Evolutionary conservation across 2,888 invertebrate genomes (phyloP).

Genomic region (Cephonodes hylas): DNA sequence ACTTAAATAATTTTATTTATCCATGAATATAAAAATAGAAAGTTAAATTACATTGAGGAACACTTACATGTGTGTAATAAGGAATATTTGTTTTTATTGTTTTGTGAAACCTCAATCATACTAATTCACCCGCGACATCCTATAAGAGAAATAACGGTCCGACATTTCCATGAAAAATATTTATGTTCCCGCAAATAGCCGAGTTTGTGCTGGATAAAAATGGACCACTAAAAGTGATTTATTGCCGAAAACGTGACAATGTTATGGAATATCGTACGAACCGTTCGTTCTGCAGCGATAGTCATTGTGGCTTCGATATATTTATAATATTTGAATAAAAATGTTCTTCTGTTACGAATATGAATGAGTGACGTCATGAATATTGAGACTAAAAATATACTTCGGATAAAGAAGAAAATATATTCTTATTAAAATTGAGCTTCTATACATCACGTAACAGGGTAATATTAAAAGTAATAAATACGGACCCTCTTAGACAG

Average conservation of each 20-base stretch:
- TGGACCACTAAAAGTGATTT: neutral
- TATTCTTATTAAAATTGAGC: too few relatives aligned
- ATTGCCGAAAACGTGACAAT: neutral
- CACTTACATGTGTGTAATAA: too few relatives aligned
- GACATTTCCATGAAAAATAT: neutral
- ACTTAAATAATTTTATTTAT: too few relatives aligned
- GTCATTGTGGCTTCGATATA: neutral
- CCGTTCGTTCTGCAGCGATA: slow-evolving; percentile 26
- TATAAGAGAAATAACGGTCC: neutral
- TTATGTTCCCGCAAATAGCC: neutral
- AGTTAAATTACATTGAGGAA: too few relatives aligned
- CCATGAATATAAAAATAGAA: too few relatives aligned
- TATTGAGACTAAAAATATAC: neutral
- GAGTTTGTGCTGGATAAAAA: slow-evolving; percentile 18
- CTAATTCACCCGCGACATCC: neutral
- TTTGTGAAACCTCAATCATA: too few relatives aligned
- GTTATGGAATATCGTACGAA: slow-evolving; percentile 6
- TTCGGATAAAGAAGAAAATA: neutral
- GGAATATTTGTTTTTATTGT: too few relatives aligned
- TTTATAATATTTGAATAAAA: neutral
- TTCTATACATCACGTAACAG: too few relatives aligned
- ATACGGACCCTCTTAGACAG: too few relatives aligned
- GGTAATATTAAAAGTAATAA: too few relatives aligned
- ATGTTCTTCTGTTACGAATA: neutral
- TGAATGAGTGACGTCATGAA: too few relatives aligned